These are phyloP conservation scores for Atethmia centrago DNA, from an alignment of 2,888 invertebrate species.

Conservation along the genomic window DNA sequence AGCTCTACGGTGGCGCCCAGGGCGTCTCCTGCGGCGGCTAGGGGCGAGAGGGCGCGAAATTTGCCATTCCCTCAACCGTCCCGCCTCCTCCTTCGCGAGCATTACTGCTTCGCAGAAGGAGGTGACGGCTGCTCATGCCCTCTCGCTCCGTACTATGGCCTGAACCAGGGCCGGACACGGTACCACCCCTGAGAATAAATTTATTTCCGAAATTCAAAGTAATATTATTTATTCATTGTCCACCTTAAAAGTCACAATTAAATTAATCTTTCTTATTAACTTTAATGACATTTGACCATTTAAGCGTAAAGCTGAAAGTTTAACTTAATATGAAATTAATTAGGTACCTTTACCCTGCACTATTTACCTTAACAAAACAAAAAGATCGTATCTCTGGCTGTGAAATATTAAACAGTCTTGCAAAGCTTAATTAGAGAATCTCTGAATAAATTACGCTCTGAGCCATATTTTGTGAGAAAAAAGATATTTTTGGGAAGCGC, in stretches of 20 bases:
- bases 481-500: conserved; percentile 31
- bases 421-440: conserved; percentile 55
- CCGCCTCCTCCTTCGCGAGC: too few species aligned
- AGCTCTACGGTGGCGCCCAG: too few species aligned
- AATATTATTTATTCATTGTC: conserved; percentile 4
- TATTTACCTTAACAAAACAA: conserved; percentile 17
- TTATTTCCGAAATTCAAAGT: conserved; percentile 1
- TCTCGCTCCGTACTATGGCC: too few species aligned
- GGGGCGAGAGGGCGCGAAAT: too few species aligned
- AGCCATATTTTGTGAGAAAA: conserved; percentile 33
- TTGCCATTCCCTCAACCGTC: too few species aligned
- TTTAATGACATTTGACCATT: conserved; percentile 16
- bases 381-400: conserved; percentile 29
- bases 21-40: too few species aligned
- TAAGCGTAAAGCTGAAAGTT: conserved; percentile 19
- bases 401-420: conserved; percentile 47
- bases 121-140: too few species aligned
- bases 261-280: conserved; percentile 10
- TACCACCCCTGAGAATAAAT: not conserved
- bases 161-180: too few species aligned
- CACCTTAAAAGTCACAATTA: conserved; percentile 9
- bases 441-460: conserved; percentile 46
- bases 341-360: conserved; percentile 9
- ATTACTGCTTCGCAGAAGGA: too few species aligned
- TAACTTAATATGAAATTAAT: conserved; percentile 28